Percentiles rank a stretch among this genome's conserved stretches.
phyloP scores from a whole-genome alignment of 2,113 vertebrate species.

The Lates calcarifer region DNA sequence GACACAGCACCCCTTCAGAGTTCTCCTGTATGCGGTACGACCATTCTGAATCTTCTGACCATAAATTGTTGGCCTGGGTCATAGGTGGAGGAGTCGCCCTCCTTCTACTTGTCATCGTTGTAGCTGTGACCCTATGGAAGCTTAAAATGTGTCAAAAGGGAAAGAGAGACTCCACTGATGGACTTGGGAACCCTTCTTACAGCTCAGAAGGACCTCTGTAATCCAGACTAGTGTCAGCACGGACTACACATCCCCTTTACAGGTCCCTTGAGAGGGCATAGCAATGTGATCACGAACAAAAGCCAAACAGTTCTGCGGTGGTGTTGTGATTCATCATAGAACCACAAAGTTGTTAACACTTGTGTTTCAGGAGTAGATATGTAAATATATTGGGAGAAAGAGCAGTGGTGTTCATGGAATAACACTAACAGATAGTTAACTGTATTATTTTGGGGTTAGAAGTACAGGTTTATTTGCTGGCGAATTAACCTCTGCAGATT shows the following conservation, averaged over 20 bases:
- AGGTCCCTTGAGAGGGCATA: background rate
- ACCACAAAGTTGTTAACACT: slow-evolving; percentile 28
- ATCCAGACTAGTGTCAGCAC: slow-evolving; percentile 15
- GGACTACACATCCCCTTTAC: slow-evolving; percentile 1
- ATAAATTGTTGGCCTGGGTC: slow-evolving; percentile 37
- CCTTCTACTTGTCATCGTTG: slow-evolving; percentile 68
- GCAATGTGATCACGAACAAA: background rate
- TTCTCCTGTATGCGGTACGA: slow-evolving; percentile 76
- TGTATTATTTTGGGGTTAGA: slow-evolving; percentile 21
- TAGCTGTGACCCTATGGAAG: slow-evolving; percentile 66
- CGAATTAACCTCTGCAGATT: slow-evolving; percentile 68
- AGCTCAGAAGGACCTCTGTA: slow-evolving; percentile 68
- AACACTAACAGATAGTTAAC: slow-evolving; percentile 27
- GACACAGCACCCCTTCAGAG: slow-evolving; percentile 62
- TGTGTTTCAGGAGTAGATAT: slow-evolving; percentile 43
- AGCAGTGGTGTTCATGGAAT: background rate
- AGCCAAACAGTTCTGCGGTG: background rate
- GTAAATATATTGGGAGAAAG: slow-evolving; percentile 5
- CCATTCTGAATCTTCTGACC: background rate
- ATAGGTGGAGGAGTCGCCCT: slow-evolving; percentile 73
- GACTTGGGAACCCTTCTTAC: slow-evolving; percentile 81
- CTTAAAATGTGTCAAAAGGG: slow-evolving; percentile 52
- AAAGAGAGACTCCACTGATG: slow-evolving; percentile 60
- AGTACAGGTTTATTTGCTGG: slow-evolving; percentile 78
- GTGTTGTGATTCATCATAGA: slow-evolving; percentile 11